These are phyloP conservation scores for Garra rufa DNA, from an alignment of 2,113 vertebrate species.

Conservation along the genomic window DNA sequence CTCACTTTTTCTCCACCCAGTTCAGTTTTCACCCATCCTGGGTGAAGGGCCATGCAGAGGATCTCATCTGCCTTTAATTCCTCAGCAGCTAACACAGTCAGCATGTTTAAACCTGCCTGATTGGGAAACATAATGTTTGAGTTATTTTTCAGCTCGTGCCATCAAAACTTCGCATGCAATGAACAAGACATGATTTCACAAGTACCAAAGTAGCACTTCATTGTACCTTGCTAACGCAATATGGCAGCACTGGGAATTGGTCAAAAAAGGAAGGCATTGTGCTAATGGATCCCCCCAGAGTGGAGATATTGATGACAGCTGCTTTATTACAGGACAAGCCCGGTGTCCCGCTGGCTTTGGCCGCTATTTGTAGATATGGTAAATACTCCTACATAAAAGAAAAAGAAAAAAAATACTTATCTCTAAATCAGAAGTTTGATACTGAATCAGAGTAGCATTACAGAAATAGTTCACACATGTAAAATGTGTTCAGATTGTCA, in stretches of 20 bases:
- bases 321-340: conserved; percentile 72
- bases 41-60: conserved; percentile 34
- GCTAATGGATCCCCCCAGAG: conserved; percentile 61
- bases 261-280: neutral
- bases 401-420: neutral
- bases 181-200: neutral
- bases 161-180: neutral
- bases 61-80: conserved; percentile 38
- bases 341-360: conserved; percentile 53
- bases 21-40: conserved; percentile 51
- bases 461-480: too few species aligned
- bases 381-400: conserved; percentile 66
- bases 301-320: conserved; percentile 71
- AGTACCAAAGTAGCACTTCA: neutral
- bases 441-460: neutral
- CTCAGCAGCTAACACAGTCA: conserved; percentile 27
- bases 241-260: conserved; percentile 54
- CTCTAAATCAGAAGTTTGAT: neutral
- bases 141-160: neutral
- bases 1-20: conserved; percentile 44
- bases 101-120: conserved; percentile 53
- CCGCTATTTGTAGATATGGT: conserved; percentile 68
- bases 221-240: conserved; percentile 72
- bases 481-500: too few species aligned
- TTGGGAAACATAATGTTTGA: neutral